Evolutionary conservation across 2,113 vertebrate species (phyloP), one percentile per base, ranked within the genome.

Genomic region (Leuciscus idus): DNA sequence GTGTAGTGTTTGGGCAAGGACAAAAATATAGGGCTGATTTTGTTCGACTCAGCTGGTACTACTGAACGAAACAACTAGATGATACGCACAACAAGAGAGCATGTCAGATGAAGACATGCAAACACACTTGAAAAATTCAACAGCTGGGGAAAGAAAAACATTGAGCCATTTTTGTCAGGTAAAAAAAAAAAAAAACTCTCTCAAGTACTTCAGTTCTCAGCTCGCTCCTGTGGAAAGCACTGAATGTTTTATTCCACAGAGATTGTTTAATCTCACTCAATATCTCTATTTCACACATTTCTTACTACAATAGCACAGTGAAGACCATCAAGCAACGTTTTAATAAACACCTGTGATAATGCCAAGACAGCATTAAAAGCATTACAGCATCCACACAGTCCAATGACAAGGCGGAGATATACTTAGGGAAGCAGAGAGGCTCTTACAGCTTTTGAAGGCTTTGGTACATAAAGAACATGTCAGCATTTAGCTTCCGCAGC

Each of bases 361-460:
- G 55, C 36, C 55, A 84, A 46, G 5, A 12, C 0, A 26, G 17
- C 50, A 21, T 55, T 55, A 12, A 19, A 30, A 84, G 9, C 26
- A 36, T 48, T 28, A 78, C 17, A 36, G 4, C 28, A 66, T 83
- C n/a, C 36, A 82, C 43, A 61, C 21, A 76, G 57, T 28, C 7
- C 72, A 13, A 64, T 74, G n/a, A 78, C 26, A 74, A 46, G 9
- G 48, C 50, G 2, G 23, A 30, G 21, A 30, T 36, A 55, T 21
- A 62, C 26, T 64, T 59, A 48, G 57, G 50, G 10, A 26, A 36
- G 80, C 66, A 62, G 39, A 72, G 15, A 75, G 23, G 77, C n/a
- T 50, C 98, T 98, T 96, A 98, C 98, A 99, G 92, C 80, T 96
- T 96, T 89, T 95, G 95, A 81, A 99, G 96, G 39, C 94, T 95